Conservation (phyloP, 2,797 vertebrate species). For the Falco berigora region DNA sequence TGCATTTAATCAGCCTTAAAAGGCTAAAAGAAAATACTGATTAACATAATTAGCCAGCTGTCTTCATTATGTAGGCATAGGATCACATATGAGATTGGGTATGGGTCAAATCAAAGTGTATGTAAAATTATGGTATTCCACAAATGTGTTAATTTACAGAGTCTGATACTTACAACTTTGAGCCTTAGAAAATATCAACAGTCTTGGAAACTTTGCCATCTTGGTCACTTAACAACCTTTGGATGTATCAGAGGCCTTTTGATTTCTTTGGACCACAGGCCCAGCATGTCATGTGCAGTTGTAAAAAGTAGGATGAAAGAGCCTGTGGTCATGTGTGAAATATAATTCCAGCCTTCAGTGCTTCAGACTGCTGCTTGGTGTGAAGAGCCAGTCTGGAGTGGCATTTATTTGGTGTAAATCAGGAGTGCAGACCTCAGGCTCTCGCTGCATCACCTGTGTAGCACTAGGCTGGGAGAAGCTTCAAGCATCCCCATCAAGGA, state of each 20-base stretch:
- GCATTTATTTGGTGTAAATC: background rate
- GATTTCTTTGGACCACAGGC: background rate
- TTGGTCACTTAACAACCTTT: no score
- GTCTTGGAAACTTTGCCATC: no score
- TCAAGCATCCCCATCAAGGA: background rate
- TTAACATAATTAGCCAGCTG: background rate
- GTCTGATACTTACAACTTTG: no score
- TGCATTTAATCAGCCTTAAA: background rate
- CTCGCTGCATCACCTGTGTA: background rate
- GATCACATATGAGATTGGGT: background rate
- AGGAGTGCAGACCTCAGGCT: background rate
- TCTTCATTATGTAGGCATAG: background rate
- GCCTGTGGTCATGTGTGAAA: background rate
- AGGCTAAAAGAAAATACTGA: background rate
- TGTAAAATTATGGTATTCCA: background rate
- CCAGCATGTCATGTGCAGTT: fast-evolving
- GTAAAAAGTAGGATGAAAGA: background rate
- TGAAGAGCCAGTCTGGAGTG: background rate
- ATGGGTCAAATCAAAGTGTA: background rate
- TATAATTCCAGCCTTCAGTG: background rate
- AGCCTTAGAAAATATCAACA: no score
- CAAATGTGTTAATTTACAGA: background rate
- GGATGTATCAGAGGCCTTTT: background rate
- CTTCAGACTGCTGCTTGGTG: background rate
- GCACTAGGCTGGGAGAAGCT: background rate